Base-by-base conservation (phyloP, 1,140 invertebrate genomes). In the Euglossa dilemma region DNA sequence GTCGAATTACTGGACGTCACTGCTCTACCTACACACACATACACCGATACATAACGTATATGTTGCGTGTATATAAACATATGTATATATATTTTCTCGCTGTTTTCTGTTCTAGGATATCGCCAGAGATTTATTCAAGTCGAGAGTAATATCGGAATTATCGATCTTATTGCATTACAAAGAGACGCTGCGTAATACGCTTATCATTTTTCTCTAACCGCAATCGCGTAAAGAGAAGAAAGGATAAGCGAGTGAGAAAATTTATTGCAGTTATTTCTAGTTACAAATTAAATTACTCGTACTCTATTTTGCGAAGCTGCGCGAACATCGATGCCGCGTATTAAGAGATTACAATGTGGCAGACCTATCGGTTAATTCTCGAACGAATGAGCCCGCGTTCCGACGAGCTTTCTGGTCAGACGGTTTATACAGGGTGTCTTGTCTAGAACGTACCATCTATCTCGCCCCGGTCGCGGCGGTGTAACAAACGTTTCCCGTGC, bases 211-310 rank as follows among this genome's bases (percentile, higher is more conserved):
- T 71, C 50, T 52, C 14, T 36, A 28, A 28, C 14, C 25, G 20
- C 16, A 23, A 52, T 2, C 20, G 12, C 23, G 54, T 4, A 54
- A 23, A 50, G 16, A 71, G 6, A 28, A 52, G n/a, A n/a, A 64
- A n/a, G 16, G 6, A 36, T n/a, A 70, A 57, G 12, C 8, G 8
- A 14, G 45, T 72, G 11, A 11, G 11, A 20, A 71, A 71, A 54
- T 28, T 36, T 28, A 71, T 70, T 18, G 28, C 6, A 71, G 20
- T 20, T 52, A 28, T 14, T 52, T 54, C 25, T 72, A 43, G 20
- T 80, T 50, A 59, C n/a, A 63, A 74, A 80, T 80, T 36, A 80
- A 66, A 63, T 80, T 80, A 80, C 56, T 43, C 47, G 14, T 73
- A n/a, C 57, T 25, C 70, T n/a, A 16, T 74, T 47, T 47, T 14